Percentiles rank a stretch among this genome's conserved stretches.
Evolutionary conservation across 2,888 invertebrate genomes (phyloP).

Genomic region (Drosophila neotestacea): DNA sequence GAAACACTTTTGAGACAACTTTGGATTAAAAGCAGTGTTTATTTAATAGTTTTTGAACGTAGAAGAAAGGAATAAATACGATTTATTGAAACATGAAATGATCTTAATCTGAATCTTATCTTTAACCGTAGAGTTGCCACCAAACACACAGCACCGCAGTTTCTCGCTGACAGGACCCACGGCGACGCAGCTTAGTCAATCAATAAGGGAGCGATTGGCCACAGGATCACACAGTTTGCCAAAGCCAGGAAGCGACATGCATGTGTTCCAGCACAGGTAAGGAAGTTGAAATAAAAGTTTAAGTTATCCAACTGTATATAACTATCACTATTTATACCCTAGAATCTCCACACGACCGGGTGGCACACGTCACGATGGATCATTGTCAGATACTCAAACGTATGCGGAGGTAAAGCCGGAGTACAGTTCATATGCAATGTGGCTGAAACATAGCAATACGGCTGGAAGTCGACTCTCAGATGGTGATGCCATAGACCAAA

Average conservation of each 20-base stretch:
- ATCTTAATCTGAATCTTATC: background rate
- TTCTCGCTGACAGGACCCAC: constrained; percentile 94
- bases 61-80: too few species aligned
- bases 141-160: constrained; percentile 92
- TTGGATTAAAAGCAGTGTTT: too few species aligned
- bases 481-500: constrained; percentile 94
- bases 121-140: constrained; percentile 86
- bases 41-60: too few species aligned
- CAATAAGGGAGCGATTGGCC: constrained; percentile 92
- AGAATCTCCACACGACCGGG: constrained; percentile 82
- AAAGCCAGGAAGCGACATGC: constrained; percentile 89
- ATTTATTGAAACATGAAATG: too few species aligned
- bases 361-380: constrained; percentile 90
- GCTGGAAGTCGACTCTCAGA: constrained; percentile 93
- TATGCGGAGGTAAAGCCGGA: constrained; percentile 91
- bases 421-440: constrained; percentile 93
- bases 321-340: background rate
- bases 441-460: constrained; percentile 94
- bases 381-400: constrained; percentile 93
- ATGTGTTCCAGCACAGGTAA: constrained; percentile 89
- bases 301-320: too few species aligned
- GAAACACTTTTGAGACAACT: too few species aligned
- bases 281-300: background rate
- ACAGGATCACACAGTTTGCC: constrained; percentile 95
- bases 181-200: constrained; percentile 94